A percentile compares a stretch with the other conserved stretches of the same genome.
phyloP scores from a whole-genome alignment of 2,797 vertebrate species.

The Malurus leucopterus region DNA sequence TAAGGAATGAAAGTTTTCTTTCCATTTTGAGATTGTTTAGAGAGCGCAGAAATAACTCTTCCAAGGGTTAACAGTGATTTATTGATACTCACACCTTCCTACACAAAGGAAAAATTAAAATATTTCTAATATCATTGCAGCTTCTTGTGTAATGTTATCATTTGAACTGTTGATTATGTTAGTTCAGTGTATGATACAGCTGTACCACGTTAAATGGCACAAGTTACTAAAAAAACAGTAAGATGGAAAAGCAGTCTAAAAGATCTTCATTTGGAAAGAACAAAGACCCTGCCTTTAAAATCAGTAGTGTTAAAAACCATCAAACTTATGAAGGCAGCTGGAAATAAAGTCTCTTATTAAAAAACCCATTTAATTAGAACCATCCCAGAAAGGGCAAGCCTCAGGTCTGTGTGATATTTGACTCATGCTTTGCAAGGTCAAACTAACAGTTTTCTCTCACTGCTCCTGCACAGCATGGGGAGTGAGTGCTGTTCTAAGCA shows the following conservation, averaged over 20 bases:
- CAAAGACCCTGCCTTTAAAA: background rate
- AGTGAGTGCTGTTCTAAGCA: background rate
- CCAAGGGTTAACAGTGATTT: slow-evolving; percentile 93
- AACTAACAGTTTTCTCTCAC: fast-evolving
- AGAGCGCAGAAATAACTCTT: slow-evolving; percentile 92
- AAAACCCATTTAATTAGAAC: background rate
- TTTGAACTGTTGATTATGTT: background rate
- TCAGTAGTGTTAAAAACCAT: background rate
- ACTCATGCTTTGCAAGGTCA: background rate
- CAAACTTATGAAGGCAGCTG: background rate
- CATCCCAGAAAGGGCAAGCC: background rate
- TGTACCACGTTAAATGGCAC: background rate
- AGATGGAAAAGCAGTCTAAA: background rate
- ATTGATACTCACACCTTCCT: slow-evolving; percentile 97
- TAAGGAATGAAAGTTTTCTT: slow-evolving; percentile 90
- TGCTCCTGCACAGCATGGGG: background rate
- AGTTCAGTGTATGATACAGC: background rate
- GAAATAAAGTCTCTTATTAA: background rate
- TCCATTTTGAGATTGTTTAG: slow-evolving; percentile 80
- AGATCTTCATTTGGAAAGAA: background rate
- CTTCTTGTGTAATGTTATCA: background rate
- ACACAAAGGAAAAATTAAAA: slow-evolving; percentile 3
- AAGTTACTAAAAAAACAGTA: background rate
- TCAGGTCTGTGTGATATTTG: fast-evolving
- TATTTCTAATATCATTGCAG: background rate